phyloP scores from a whole-genome alignment of 2,888 invertebrate genomes.

The Serrognathus titanus region DNA sequence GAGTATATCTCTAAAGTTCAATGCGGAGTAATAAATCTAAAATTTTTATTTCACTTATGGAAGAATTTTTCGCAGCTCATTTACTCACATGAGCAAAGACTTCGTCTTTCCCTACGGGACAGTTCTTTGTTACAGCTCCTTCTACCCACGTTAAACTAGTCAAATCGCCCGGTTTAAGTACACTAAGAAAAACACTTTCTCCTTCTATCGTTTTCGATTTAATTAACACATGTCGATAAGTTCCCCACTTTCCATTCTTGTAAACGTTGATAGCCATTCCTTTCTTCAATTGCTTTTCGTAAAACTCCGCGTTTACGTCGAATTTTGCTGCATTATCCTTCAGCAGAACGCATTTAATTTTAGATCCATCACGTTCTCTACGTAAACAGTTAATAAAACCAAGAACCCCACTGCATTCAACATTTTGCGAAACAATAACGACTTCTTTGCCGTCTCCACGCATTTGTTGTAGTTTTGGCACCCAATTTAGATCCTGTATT shows the following conservation, averaged over 20 bases:
- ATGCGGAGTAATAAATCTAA: slow-evolving; percentile 63
- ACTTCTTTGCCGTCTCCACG: slow-evolving; percentile 42
- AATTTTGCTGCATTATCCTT: slow-evolving; percentile 62
- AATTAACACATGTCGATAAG: slow-evolving; percentile 77
- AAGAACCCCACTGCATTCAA: slow-evolving; percentile 72
- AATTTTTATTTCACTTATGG: too few relatives aligned
- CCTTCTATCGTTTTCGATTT: slow-evolving; percentile 49
- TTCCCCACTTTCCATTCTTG: slow-evolving; percentile 57
- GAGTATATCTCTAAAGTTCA: slow-evolving; percentile 97
- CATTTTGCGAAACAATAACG: slow-evolving; percentile 62
- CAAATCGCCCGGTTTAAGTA: slow-evolving; percentile 77
- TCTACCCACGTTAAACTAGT: slow-evolving; percentile 81
- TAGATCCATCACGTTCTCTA: slow-evolving; percentile 61
- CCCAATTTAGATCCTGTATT: not conserved
- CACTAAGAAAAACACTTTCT: slow-evolving; percentile 75
- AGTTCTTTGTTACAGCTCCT: slow-evolving; percentile 50
- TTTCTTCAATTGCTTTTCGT: slow-evolving; percentile 62
- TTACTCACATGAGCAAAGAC: slow-evolving; percentile 25
- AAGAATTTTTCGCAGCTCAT: not conserved
- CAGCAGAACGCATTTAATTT: slow-evolving; percentile 58
- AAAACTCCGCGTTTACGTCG: slow-evolving; percentile 61
- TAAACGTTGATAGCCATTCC: slow-evolving; percentile 79
- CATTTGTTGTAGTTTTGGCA: not conserved
- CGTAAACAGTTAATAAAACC: slow-evolving; percentile 85
- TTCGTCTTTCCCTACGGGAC: slow-evolving; percentile 23